Percentiles rank a stretch among this genome's conserved stretches.
These are phyloP conservation scores for Microctenopoma stevenorrisi DNA, from an alignment of 2,797 vertebrate species.

Conservation along the genomic window DNA sequence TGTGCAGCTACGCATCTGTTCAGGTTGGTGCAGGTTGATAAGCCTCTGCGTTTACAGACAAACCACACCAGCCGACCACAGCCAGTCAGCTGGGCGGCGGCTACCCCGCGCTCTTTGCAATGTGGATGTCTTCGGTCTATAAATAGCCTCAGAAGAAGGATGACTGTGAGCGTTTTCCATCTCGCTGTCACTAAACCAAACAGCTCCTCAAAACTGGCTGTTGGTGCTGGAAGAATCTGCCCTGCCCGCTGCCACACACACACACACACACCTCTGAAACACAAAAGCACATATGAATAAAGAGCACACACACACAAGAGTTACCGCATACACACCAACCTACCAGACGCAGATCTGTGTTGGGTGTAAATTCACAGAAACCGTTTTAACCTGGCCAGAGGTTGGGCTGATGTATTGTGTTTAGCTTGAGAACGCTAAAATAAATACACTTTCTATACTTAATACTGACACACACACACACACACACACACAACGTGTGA, in stretches of 20 bases:
- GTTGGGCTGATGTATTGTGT: conserved; percentile 44
- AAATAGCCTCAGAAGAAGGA: conserved; percentile 51
- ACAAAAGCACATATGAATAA: not conserved
- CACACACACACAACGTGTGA: too few species aligned
- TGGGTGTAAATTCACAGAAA: conserved; percentile 28
- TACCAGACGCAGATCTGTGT: not conserved
- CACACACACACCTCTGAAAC: not conserved
- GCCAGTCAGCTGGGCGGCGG: too few species aligned
- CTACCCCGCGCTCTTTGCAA: not conserved
- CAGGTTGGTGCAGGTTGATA: not conserved
- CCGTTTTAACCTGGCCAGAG: conserved; percentile 33
- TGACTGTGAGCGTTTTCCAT: conserved; percentile 50
- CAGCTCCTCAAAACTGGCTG: conserved; percentile 42
- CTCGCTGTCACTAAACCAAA: conserved; percentile 57
- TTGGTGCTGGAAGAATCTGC: conserved; percentile 40
- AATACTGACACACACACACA: too few species aligned
- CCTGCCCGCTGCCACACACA: conserved; percentile 11
- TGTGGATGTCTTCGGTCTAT: conserved; percentile 32
- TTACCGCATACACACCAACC: not conserved
- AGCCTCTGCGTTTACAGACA: not conserved
- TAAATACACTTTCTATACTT: conserved; percentile 43
- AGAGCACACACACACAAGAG: not conserved
- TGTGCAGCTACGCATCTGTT: too few species aligned
- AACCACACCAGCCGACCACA: not conserved
- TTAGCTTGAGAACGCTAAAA: conserved; percentile 37